Conservation (phyloP, 2,113 vertebrate genomes). For the Pachyramphus minor region DNA sequence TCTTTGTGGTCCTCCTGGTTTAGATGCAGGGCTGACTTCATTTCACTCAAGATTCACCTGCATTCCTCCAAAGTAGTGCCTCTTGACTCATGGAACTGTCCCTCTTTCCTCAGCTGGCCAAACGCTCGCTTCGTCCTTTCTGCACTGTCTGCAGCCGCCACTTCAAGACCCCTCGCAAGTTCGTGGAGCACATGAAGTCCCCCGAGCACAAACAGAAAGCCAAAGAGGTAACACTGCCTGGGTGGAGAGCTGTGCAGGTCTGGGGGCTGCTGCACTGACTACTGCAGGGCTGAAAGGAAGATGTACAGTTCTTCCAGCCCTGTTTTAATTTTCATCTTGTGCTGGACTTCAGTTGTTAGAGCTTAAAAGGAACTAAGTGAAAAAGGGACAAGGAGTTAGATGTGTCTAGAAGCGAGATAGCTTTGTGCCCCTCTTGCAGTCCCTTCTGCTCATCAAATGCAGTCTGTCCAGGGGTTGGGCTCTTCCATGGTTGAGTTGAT, state of each 20-base stretch:
- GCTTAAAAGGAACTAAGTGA: not conserved
- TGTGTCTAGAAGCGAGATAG: not conserved
- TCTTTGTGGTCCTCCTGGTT: not conserved
- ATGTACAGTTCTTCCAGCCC: not conserved
- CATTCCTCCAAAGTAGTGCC: not conserved
- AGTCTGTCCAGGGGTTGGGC: not conserved
- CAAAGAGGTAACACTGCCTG: slow-evolving; percentile 75
- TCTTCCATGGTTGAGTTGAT: not conserved
- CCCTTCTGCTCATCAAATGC: not conserved
- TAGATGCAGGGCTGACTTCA: not conserved
- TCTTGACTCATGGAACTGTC: not conserved
- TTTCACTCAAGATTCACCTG: not conserved
- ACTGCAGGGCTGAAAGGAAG: not conserved
- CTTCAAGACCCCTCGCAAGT: slow-evolving; percentile 90
- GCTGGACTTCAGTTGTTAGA: not conserved
- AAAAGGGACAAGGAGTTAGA: not conserved
- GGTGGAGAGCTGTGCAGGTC: not conserved
- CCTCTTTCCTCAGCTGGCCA: slow-evolving; percentile 76
- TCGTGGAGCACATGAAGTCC: slow-evolving; percentile 93
- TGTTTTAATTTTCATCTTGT: not conserved
- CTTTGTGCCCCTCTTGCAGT: not conserved
- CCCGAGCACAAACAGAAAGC: slow-evolving; percentile 86
- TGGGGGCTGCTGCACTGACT: not conserved
- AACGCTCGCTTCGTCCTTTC: slow-evolving; percentile 81
- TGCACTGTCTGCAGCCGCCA: slow-evolving; percentile 89